Conservation (phyloP, 2,888 invertebrate genomes). For the Busseola fusca region DNA sequence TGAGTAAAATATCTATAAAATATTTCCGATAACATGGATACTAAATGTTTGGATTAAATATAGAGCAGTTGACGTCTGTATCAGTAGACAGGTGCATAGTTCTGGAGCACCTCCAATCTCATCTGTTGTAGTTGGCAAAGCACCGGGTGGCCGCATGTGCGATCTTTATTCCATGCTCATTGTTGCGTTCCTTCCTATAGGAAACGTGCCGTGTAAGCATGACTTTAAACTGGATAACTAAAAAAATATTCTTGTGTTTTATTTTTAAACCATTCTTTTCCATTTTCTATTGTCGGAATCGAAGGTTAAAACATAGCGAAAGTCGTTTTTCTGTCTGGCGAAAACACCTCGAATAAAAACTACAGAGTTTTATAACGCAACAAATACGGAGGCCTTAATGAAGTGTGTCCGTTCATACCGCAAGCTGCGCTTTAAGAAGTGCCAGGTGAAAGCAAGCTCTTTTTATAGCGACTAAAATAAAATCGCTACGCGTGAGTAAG, state of each 20-base stretch:
- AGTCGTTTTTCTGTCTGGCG: conserved; percentile 57
- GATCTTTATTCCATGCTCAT: conserved; percentile 76
- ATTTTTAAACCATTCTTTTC: conserved; percentile 52
- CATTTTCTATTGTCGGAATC: conserved; percentile 40
- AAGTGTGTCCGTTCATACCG: conserved; percentile 73
- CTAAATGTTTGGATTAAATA: conserved; percentile 37
- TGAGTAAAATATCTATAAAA: conserved; percentile 36
- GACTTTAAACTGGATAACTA: conserved; percentile 70
- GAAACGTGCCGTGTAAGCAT: conserved; percentile 82
- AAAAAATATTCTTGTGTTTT: conserved; percentile 58
- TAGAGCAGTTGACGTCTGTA: conserved; percentile 22
- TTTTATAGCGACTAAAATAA: conserved; percentile 81
- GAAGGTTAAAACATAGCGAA: conserved; percentile 44
- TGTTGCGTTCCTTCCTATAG: conserved; percentile 75
- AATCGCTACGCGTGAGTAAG: conserved; percentile 78
- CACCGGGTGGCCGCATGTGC: conserved; percentile 80
- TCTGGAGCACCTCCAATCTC: conserved; percentile 77
- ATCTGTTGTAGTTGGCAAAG: conserved; percentile 77
- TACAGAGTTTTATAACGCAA: conserved; percentile 66
- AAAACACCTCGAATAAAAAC: conserved; percentile 56
- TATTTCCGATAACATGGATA: conserved; percentile 31
- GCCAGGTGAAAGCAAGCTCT: conserved; percentile 77
- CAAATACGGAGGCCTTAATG: conserved; percentile 72
- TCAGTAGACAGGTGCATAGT: conserved; percentile 66
- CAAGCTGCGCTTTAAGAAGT: conserved; percentile 72